Evolutionary conservation across 2,113 vertebrate species (phyloP).

Genomic region (Macquaria australasica): DNA sequence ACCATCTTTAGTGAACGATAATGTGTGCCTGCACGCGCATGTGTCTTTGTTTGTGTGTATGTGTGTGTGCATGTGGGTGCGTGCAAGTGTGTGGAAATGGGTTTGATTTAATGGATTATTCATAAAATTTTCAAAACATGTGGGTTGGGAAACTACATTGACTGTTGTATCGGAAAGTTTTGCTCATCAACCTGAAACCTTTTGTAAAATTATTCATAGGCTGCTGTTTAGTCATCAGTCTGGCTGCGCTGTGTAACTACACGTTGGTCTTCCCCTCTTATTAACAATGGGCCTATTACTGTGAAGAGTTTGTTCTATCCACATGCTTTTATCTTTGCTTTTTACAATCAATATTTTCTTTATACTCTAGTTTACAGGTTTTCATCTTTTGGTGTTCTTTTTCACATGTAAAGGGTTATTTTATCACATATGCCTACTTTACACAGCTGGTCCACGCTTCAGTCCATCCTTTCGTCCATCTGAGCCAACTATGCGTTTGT

Average conservation of each 20-base stretch:
- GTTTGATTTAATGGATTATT: slow-evolving; percentile 28
- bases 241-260: slow-evolving; percentile 21
- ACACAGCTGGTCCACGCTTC: not conserved
- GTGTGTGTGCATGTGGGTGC: not conserved
- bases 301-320: not conserved
- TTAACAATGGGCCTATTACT: not conserved
- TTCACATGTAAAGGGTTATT: not conserved
- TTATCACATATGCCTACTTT: not conserved
- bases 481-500: slow-evolving; percentile 11
- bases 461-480: not conserved
- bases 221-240: slow-evolving; percentile 34
- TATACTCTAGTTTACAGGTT: not conserved
- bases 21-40: slow-evolving; percentile 15
- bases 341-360: not conserved
- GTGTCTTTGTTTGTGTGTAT: not conserved
- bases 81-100: not conserved
- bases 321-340: not conserved
- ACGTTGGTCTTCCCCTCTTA: not conserved
- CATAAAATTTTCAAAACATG: not conserved
- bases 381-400: not conserved
- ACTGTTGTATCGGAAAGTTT: slow-evolving; percentile 21
- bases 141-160: not conserved
- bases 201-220: not conserved
- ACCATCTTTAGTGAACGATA: slow-evolving; percentile 32
- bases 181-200: not conserved